A percentile compares a stretch with the other conserved stretches of the same genome.
These are phyloP conservation scores for Orientallactaga sibirica DNA, from an alignment of 2,797 vertebrate species.

Conservation along the genomic window DNA sequence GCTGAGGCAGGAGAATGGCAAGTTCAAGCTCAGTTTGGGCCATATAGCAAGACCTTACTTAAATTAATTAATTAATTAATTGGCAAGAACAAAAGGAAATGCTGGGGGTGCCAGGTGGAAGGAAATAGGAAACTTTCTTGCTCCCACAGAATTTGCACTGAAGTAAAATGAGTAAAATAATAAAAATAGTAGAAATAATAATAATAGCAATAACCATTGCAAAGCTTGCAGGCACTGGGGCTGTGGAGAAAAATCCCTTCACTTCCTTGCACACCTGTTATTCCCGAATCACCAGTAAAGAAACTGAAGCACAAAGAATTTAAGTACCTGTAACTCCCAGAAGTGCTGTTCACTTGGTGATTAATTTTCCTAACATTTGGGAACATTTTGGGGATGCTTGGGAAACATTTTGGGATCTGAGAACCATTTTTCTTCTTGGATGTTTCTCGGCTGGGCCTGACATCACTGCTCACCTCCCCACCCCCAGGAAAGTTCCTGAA, in stretches of 20 bases:
- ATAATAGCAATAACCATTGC: not conserved
- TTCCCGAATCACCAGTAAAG: not conserved
- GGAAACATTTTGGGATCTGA: conserved; percentile 11
- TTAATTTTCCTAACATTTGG: conserved; percentile 55
- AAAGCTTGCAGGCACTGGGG: not conserved
- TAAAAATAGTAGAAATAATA: not conserved
- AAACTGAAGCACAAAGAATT: not conserved
- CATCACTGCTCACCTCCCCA: not conserved
- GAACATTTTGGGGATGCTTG: not conserved
- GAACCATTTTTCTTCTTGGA: not conserved
- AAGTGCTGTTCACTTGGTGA: not conserved
- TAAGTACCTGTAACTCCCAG: not conserved
- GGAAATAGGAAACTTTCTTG: not conserved
- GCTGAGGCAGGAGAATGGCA: not conserved
- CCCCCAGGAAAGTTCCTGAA: not conserved
- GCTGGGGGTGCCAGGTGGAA: not conserved
- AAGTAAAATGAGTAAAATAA: not conserved
- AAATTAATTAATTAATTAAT: not conserved
- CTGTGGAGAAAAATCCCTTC: not conserved
- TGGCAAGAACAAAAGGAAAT: not conserved
- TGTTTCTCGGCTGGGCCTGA: not conserved
- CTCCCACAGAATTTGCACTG: not conserved
- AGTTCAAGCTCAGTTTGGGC: not conserved
- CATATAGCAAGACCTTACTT: not conserved
- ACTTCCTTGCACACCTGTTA: too few relatives aligned